Conservation (phyloP, 2,113 vertebrate genomes). For the Heloderma charlesbogerti region DNA sequence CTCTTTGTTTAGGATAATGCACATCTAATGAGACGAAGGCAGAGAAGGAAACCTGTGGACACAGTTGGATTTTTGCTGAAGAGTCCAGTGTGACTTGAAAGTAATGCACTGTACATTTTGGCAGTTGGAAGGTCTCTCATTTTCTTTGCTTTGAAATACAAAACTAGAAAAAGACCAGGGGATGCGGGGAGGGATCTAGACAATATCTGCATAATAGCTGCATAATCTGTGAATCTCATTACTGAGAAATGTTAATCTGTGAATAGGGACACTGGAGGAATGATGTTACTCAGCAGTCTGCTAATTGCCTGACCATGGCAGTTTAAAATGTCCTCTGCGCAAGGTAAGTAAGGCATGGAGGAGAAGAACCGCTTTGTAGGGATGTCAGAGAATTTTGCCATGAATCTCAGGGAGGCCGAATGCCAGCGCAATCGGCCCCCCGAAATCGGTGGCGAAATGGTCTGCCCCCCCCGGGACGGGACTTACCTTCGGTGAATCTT, state of each 20-base stretch:
- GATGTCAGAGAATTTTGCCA: no score
- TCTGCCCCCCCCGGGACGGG: no score
- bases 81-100: not conserved
- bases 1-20: slow-evolving; percentile 30
- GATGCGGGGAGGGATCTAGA: not conserved
- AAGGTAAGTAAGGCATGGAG: slow-evolving; percentile 15
- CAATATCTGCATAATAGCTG: slow-evolving; percentile 6
- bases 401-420: no score
- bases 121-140: not conserved
- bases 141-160: not conserved
- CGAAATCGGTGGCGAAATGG: no score
- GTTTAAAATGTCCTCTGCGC: slow-evolving; percentile 47
- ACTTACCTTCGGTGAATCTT: no score
- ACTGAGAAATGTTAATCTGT: slow-evolving; percentile 46
- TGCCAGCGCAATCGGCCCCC: no score
- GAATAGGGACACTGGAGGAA: slow-evolving; percentile 52
- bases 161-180: not conserved
- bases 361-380: no score
- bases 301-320: slow-evolving; percentile 55
- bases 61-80: not conserved
- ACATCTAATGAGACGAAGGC: slow-evolving; percentile 36
- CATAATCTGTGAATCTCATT: slow-evolving; percentile 7
- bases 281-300: slow-evolving; percentile 59
- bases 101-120: slow-evolving; percentile 1
- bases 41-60: not conserved